Conservation (phyloP, 2,113 vertebrate species). For the Tretioscincus oriximinensis region DNA sequence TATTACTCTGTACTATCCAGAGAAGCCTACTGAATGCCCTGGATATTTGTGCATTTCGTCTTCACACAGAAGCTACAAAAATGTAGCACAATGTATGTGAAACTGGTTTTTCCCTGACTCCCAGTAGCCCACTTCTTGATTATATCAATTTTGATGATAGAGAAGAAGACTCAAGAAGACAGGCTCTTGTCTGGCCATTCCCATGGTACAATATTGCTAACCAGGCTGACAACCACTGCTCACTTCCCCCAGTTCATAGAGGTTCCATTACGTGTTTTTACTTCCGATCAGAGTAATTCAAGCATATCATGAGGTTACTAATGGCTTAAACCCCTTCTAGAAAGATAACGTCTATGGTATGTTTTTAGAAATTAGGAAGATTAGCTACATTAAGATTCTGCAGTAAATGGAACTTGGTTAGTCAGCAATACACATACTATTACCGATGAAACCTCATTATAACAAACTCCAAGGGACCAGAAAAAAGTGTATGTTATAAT, state of each 20-base stretch:
- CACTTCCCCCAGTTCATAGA: background rate
- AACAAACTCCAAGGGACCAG: too few relatives aligned
- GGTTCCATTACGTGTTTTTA: background rate
- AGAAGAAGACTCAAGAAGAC: background rate
- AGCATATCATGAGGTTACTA: too few relatives aligned
- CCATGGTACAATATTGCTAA: too few relatives aligned
- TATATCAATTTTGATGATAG: background rate
- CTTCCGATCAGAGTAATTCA: too few relatives aligned
- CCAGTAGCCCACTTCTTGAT: too few relatives aligned
- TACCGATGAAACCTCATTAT: background rate
- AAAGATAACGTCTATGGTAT: background rate
- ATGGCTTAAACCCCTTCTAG: background rate
- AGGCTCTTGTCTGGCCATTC: background rate
- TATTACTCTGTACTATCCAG: background rate
- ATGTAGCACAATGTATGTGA: background rate
- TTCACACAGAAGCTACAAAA: background rate
- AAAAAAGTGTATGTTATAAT: too few relatives aligned
- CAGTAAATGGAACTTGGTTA: too few relatives aligned
- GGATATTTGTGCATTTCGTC: background rate
- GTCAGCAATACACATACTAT: background rate
- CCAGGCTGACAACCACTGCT: background rate
- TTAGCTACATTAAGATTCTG: background rate
- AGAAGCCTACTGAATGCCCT: background rate
- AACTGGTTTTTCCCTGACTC: background rate
- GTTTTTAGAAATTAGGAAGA: background rate